phyloP scores from a whole-genome alignment of 2,797 vertebrate genomes.

The Takifugu rubripes region DNA sequence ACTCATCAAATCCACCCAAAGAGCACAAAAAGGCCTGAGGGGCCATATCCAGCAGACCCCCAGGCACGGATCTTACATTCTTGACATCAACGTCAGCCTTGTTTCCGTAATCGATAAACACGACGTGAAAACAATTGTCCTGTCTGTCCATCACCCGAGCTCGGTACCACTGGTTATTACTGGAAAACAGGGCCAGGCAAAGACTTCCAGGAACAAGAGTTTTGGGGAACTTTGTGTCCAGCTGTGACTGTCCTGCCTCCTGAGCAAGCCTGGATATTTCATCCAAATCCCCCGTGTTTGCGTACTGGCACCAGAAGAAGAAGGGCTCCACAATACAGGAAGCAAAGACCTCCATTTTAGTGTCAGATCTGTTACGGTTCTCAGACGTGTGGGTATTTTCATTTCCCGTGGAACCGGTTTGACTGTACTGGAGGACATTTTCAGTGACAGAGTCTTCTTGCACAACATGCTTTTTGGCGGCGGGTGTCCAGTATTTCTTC shows the following conservation, averaged over 20 bases:
- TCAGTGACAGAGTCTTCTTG: not conserved
- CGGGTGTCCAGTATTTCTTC: slow-evolving; percentile 65
- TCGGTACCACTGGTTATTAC: slow-evolving; percentile 81
- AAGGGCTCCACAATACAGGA: slow-evolving; percentile 76
- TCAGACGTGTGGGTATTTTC: slow-evolving; percentile 30
- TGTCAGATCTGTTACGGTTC: not conserved
- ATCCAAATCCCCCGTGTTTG: slow-evolving; percentile 66
- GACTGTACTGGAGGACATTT: not conserved
- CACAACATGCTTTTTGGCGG: not conserved
- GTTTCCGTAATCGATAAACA: slow-evolving; percentile 84
- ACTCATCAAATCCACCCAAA: slow-evolving; percentile 73
- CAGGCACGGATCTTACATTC: slow-evolving; percentile 67
- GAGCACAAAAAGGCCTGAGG: slow-evolving; percentile 83
- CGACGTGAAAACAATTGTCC: slow-evolving; percentile 46
- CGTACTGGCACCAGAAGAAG: slow-evolving; percentile 86
- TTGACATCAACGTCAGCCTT: slow-evolving; percentile 60
- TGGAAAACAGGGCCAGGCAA: slow-evolving; percentile 79
- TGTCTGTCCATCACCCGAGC: slow-evolving; percentile 69
- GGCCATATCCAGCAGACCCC: slow-evolving; percentile 61
- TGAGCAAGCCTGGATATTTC: slow-evolving; percentile 70
- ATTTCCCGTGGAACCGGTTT: slow-evolving; percentile 8
- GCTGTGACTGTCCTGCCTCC: slow-evolving; percentile 54
- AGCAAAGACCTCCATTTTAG: slow-evolving; percentile 65
- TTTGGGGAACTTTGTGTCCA: slow-evolving; percentile 6
- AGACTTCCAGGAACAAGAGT: slow-evolving; percentile 65